Percentiles rank a stretch among this genome's conserved stretches.
Conservation (phyloP, 2,113 vertebrate species). For the Melanotaenia duboulayi region DNA sequence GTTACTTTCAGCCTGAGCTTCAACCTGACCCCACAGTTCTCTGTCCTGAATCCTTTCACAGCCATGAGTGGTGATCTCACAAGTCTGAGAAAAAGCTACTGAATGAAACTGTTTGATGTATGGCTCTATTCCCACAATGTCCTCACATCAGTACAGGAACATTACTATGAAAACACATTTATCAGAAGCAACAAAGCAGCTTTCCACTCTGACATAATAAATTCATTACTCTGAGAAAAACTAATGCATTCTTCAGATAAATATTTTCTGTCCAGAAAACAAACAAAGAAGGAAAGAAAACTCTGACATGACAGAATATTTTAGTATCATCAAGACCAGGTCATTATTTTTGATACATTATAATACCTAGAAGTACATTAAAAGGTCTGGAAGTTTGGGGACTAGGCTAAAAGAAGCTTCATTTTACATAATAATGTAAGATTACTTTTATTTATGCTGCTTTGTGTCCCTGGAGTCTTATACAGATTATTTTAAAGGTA, state of each 20-base stretch:
- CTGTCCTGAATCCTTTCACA: slow-evolving; percentile 55
- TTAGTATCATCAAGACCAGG: not conserved
- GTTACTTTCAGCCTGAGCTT: slow-evolving; percentile 58
- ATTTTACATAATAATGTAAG: not conserved
- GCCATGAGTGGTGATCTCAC: slow-evolving; percentile 30
- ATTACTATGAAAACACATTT: slow-evolving; percentile 47
- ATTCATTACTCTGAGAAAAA: slow-evolving; percentile 11
- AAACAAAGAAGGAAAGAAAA: not conserved
- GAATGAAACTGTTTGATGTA: slow-evolving; percentile 53
- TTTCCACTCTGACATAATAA: slow-evolving; percentile 35
- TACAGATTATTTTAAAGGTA: not conserved
- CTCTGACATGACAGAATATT: no score
- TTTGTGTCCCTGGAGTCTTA: not conserved
- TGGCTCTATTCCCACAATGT: slow-evolving; percentile 34
- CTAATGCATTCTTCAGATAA: slow-evolving; percentile 1
- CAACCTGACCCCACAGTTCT: slow-evolving; percentile 42
- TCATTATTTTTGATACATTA: not conserved
- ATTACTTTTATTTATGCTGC: not conserved
- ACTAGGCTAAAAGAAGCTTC: not conserved
- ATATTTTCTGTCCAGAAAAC: not conserved
- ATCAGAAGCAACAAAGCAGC: slow-evolving; percentile 37
- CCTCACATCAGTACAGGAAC: slow-evolving; percentile 52
- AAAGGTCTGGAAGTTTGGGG: not conserved
- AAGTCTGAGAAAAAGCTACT: slow-evolving; percentile 26
- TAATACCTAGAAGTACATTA: not conserved